These are phyloP conservation scores for Macrophya alboannulata DNA, from an alignment of 2,888 invertebrate species.

Conservation along the genomic window DNA sequence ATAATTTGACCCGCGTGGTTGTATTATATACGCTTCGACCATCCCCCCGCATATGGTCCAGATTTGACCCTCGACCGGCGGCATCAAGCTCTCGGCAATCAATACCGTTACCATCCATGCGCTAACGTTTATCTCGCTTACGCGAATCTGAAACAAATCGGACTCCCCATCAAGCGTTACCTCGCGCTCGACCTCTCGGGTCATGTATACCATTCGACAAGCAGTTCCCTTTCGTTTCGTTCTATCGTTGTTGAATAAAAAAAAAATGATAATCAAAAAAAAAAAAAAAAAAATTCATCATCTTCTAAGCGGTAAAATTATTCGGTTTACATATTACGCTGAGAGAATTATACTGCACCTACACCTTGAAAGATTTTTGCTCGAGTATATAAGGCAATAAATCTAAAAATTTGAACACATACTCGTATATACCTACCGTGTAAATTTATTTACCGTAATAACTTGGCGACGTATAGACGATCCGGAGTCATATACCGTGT, in stretches of 20 bases:
- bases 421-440: not conserved
- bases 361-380: not conserved
- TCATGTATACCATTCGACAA: not conserved
- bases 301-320: not conserved
- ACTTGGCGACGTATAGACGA: not conserved
- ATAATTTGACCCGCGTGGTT: slow-evolving; percentile 12
- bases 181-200: not conserved
- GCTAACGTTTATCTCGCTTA: slow-evolving; percentile 41
- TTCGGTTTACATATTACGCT: not conserved
- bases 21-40: not conserved
- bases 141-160: slow-evolving; percentile 47
- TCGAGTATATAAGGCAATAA: not conserved
- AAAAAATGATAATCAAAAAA: not conserved
- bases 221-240: slow-evolving; percentile 24
- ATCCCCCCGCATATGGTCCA: slow-evolving; percentile 7
- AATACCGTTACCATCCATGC: slow-evolving; percentile 40
- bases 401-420: not conserved
- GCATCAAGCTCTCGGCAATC: slow-evolving; percentile 21
- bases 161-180: not conserved
- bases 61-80: slow-evolving; percentile 23
- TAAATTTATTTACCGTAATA: not conserved
- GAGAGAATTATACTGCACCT: not conserved
- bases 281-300: not conserved
- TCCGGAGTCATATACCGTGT: no score
- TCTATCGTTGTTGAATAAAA: not conserved